Base-by-base conservation (phyloP, 1,140 invertebrate genomes). In the Forficula auricularia region DNA sequence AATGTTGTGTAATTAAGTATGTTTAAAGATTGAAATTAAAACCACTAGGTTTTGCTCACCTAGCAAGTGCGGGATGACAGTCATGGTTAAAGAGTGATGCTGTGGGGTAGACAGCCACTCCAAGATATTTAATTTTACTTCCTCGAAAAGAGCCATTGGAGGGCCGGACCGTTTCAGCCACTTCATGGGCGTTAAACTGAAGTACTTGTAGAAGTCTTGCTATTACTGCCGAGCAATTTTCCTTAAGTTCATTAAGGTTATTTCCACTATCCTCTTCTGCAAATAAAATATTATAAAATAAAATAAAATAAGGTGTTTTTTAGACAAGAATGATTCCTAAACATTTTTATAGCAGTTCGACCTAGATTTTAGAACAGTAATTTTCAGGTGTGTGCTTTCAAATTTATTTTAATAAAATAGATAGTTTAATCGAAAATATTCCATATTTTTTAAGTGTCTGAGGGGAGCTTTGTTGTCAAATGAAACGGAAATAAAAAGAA, bases 181-280 rank as follows among this genome's bases (percentile, higher is more conserved):
- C 73, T 61, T 89, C 84, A 57, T 90, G 85, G 1, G 84, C 84
- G 61, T 90, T 90, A 60, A 87, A 91, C 49, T 88, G 85, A 2
- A 89, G 57, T 37, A 87, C 68, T 62, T 86, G 80, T 2, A 89
- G 65, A 52, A 85, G 71, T 27, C 72, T 69, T 1, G 86, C 58
- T 13, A 90, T 57, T 13, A 85, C 58, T 12, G 73, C 67, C 22
- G 22, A 27, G 10, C 22, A 13, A 60, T 64, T 31, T 68, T 48
- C 32, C 52, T 53, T 19, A 59, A 32, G 46, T 10, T 60, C 52
- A 7, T 54, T 46, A 9, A 45, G 47, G 3, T 27, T 18, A 2
- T 19, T 8, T 12, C 38, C 38, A 3, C 15, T 37, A 3, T 14
- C 10, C n/a, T 14, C 35, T 2, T 37, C 35, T 18, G 19, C 2